phyloP scores from a whole-genome alignment of 2,888 invertebrate genomes.

The Cecidostiba fungosa region DNA sequence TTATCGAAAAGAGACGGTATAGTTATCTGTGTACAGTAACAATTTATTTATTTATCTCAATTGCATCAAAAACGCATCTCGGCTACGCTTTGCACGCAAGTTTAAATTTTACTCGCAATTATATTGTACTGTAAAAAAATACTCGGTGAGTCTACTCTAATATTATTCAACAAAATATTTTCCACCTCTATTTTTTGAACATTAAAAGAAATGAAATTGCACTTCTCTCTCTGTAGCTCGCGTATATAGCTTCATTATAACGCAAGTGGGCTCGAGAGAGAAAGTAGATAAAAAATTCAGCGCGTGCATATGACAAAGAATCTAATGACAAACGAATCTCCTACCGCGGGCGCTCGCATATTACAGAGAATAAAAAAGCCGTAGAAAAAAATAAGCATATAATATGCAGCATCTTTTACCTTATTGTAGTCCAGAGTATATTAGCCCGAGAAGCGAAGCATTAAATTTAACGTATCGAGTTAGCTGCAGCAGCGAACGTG shows the following conservation, averaged over 20 bases:
- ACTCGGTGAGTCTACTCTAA: no score
- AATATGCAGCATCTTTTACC: background rate
- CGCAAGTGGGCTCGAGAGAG: conserved; percentile 7
- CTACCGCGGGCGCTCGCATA: background rate
- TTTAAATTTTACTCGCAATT: no score
- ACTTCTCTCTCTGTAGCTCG: background rate
- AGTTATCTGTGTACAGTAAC: no score
- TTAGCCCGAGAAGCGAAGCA: background rate
- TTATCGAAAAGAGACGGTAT: no score
- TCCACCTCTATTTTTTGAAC: background rate
- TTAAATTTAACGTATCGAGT: conserved; percentile 1
- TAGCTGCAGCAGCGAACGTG: background rate
- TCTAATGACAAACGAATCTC: conserved; percentile 37
- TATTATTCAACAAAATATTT: background rate
- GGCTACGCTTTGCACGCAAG: no score
- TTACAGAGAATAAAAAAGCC: background rate
- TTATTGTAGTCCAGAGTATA: no score
- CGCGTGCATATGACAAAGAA: background rate
- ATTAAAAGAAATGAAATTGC: background rate
- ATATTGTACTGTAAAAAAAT: no score
- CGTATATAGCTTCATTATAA: background rate
- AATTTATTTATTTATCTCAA: no score
- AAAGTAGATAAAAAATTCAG: conserved; percentile 14
- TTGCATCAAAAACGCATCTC: no score
- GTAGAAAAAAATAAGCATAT: background rate